These are phyloP conservation scores for Oscheius myriophilus DNA, from an alignment of 2,888 invertebrate genomes.

Conservation along the genomic window DNA sequence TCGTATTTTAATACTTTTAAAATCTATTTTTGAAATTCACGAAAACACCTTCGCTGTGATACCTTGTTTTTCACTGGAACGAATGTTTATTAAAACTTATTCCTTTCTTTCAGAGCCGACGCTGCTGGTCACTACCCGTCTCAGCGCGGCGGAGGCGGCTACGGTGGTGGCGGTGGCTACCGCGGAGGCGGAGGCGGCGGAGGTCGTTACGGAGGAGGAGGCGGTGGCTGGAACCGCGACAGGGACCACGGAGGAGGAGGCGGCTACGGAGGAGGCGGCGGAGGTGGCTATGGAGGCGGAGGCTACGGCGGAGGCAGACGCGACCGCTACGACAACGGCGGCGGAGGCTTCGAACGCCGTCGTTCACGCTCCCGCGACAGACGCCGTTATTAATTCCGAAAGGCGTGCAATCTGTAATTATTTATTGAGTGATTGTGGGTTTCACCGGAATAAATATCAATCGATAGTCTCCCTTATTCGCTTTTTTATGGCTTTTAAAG, in stretches of 20 bases:
- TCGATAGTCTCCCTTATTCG: background rate
- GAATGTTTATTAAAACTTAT: no score
- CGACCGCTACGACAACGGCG: conserved; percentile 4
- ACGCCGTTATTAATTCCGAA: conserved; percentile 1
- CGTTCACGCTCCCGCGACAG: conserved; percentile 13
- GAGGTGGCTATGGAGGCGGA: conserved; percentile 25
- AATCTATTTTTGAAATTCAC: no score
- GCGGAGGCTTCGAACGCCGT: conserved; percentile 30
- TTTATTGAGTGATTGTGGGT: background rate
- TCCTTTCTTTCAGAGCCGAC: conserved; percentile 46
- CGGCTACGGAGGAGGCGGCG: conserved; percentile 40
- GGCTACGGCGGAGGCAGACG: conserved; percentile 32
- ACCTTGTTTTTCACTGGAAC: no score
- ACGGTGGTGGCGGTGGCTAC: conserved; percentile 37
- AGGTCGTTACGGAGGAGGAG: conserved; percentile 24
- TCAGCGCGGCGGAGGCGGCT: conserved; percentile 45
- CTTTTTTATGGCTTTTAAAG: background rate
- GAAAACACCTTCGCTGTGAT: no score
- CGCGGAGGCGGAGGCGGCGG: conserved; percentile 44
- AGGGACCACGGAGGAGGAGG: conserved; percentile 36
- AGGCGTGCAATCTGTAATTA: no score
- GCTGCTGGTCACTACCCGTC: conserved; percentile 60
- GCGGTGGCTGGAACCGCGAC: conserved; percentile 33
- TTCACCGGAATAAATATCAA: no score
- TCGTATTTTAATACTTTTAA: no score